These are phyloP conservation scores for Agriopis aurantiaria DNA, from an alignment of 2,888 invertebrate species.

Conservation along the genomic window DNA sequence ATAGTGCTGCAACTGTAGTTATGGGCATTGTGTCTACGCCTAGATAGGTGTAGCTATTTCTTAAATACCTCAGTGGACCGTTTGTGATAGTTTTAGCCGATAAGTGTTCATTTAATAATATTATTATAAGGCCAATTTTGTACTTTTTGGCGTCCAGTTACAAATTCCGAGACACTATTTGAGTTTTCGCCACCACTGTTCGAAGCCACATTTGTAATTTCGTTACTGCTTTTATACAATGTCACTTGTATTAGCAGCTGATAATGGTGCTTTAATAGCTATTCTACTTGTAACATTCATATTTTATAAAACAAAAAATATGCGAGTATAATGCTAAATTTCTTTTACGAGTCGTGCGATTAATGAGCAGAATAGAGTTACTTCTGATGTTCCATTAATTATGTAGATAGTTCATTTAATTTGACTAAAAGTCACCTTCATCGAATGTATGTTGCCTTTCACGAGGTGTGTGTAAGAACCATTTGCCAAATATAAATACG, in stretches of 20 bases:
- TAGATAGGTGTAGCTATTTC: slow-evolving; percentile 56
- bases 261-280: slow-evolving; percentile 81
- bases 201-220: slow-evolving; percentile 16
- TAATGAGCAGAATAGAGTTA: slow-evolving; percentile 29
- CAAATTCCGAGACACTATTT: slow-evolving; percentile 37
- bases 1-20: not conserved
- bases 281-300: slow-evolving; percentile 51
- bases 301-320: slow-evolving; percentile 31
- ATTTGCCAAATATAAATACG: slow-evolving; percentile 83
- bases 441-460: slow-evolving; percentile 58
- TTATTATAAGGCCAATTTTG: slow-evolving; percentile 78
- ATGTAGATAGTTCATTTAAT: slow-evolving; percentile 71
- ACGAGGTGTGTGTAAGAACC: slow-evolving; percentile 66
- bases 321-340: slow-evolving; percentile 10
- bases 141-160: slow-evolving; percentile 77
- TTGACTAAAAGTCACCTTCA: slow-evolving; percentile 76
- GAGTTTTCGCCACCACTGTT: slow-evolving; percentile 44
- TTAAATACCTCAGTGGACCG: slow-evolving; percentile 83
- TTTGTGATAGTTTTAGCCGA: slow-evolving; percentile 85
- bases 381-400: slow-evolving; percentile 48
- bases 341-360: slow-evolving; percentile 30
- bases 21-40: not conserved
- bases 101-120: slow-evolving; percentile 84
- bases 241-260: slow-evolving; percentile 76
- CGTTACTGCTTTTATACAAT: slow-evolving; percentile 66